phyloP scores from a whole-genome alignment of 2,888 invertebrate genomes.

The Meteorus cinctellus region DNA sequence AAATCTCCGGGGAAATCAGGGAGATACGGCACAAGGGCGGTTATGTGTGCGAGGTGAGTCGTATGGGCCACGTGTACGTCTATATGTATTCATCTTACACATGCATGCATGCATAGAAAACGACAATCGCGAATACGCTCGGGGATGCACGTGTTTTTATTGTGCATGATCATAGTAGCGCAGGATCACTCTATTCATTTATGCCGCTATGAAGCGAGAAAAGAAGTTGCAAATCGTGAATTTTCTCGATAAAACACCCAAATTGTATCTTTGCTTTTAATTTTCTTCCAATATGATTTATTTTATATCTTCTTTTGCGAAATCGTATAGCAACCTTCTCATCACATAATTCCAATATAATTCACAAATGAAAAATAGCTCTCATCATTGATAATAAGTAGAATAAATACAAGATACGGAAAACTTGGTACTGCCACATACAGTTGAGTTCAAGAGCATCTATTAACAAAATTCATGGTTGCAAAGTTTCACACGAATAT shows the following conservation, averaged over 20 bases:
- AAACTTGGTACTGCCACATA: background rate
- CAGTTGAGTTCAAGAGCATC: no score
- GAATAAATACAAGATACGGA: background rate
- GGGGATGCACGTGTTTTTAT: slow-evolving; percentile 41
- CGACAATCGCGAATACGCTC: slow-evolving; percentile 33
- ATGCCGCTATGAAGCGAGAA: background rate
- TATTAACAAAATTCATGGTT: no score
- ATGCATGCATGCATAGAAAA: slow-evolving; percentile 19
- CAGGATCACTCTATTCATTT: slow-evolving; percentile 11
- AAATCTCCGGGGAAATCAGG: slow-evolving; percentile 69
- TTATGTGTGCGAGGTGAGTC: slow-evolving; percentile 50
- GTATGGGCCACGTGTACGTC: slow-evolving; percentile 53
- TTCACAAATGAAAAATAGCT: slow-evolving; percentile 42
- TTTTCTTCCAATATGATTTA: background rate
- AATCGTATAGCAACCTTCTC: background rate
- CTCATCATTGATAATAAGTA: slow-evolving; percentile 39
- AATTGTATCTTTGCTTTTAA: background rate
- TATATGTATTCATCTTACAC: slow-evolving; percentile 28
- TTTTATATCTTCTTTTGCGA: background rate
- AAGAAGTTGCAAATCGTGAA: background rate
- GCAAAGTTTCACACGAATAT: no score
- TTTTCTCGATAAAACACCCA: background rate
- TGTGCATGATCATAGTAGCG: slow-evolving; percentile 4
- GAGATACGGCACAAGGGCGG: slow-evolving; percentile 61
- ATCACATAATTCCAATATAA: background rate